A percentile compares a stretch with the other conserved stretches of the same genome.
Evolutionary conservation across 2,888 invertebrate genomes (phyloP).

Genomic region (Mesoligia furuncula): DNA sequence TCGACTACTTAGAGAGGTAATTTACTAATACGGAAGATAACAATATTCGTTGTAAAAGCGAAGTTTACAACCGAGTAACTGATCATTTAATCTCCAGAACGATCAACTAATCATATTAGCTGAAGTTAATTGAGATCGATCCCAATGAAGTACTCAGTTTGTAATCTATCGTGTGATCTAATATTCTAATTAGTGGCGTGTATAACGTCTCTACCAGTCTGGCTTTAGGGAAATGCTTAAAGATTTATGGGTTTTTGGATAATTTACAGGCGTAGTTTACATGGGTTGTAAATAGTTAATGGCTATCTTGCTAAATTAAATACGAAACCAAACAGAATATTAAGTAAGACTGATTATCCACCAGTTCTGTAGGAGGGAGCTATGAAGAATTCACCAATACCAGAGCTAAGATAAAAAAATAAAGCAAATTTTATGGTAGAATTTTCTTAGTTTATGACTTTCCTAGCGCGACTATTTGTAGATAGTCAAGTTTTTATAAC

Average conservation of each 20-base stretch:
- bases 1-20: too few relatives aligned
- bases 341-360: background rate
- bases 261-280: background rate
- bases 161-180: background rate
- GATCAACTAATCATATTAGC: constrained; percentile 10
- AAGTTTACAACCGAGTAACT: background rate
- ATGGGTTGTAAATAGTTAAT: background rate
- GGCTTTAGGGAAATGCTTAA: constrained; percentile 2
- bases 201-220: background rate
- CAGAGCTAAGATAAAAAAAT: background rate
- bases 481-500: background rate
- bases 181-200: constrained; percentile 25
- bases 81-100: constrained; percentile 2
- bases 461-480: background rate
- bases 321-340: background rate
- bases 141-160: constrained; percentile 11
- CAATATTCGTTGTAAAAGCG: background rate
- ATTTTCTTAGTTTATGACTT: background rate
- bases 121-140: constrained; percentile 11
- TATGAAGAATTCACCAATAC: background rate
- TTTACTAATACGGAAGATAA: background rate
- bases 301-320: background rate
- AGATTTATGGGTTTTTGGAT: constrained; percentile 22
- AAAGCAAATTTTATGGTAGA: background rate
- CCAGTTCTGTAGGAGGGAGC: background rate